A percentile compares a stretch with the other conserved stretches of the same genome.
Conservation (phyloP, 2,113 vertebrate species). For the Pollimyrus isidori region DNA sequence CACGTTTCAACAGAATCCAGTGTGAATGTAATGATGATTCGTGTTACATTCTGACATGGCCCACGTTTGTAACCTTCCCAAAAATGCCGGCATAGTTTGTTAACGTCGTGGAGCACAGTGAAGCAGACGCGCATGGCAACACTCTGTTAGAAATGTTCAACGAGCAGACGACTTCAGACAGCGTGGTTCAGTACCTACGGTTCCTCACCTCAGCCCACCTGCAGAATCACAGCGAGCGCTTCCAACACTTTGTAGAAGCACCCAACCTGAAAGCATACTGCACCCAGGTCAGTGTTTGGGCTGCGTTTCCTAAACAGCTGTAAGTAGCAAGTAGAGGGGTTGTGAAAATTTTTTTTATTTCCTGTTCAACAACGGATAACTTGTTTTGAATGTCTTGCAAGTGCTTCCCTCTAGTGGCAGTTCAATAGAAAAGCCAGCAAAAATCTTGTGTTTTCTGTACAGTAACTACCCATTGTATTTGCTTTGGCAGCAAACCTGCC, state of each 20-base stretch:
- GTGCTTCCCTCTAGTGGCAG: conserved; percentile 35
- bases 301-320: not conserved
- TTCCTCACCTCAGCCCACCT: conserved; percentile 73
- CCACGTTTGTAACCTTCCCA: not conserved
- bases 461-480: not conserved
- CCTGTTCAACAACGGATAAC: not conserved
- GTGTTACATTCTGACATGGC: not conserved
- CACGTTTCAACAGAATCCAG: not conserved
- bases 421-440: not conserved
- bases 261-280: conserved; percentile 68
- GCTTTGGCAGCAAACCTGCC: not conserved
- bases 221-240: conserved; percentile 65
- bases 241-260: conserved; percentile 69
- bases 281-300: conserved; percentile 51
- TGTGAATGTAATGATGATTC: not conserved
- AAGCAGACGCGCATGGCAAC: conserved; percentile 49
- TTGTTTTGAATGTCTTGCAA: not conserved
- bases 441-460: not conserved
- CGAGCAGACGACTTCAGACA: conserved; percentile 58
- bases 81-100: conserved; percentile 51
- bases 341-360: not conserved
- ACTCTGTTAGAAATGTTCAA: conserved; percentile 65
- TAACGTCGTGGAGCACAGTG: conserved; percentile 59
- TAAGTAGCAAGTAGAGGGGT: not conserved
- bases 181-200: conserved; percentile 65